Evolutionary conservation across 2,888 invertebrate genomes (phyloP).

Genomic region (Nemotelus pantherinus): DNA sequence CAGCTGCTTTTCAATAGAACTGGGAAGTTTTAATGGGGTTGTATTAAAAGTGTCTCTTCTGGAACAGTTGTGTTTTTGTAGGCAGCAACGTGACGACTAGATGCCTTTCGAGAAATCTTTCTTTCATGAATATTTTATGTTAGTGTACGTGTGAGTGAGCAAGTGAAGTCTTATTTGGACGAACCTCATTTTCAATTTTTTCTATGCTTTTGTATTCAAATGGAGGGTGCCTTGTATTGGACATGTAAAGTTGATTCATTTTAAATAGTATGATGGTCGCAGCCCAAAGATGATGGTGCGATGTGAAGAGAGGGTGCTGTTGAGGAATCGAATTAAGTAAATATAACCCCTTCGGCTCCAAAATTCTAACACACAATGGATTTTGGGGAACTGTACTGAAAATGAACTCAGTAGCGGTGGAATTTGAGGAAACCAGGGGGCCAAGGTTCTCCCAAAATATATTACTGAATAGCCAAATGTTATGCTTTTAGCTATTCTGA

Average conservation of each 20-base stretch:
- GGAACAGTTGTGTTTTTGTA: slow-evolving; percentile 15
- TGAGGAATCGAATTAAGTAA: too few relatives aligned
- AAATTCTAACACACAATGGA: too few relatives aligned
- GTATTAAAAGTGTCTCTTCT: slow-evolving; percentile 22
- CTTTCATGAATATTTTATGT: not conserved
- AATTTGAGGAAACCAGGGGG: too few relatives aligned
- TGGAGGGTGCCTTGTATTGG: not conserved
- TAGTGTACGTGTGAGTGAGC: not conserved
- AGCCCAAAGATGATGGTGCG: too few relatives aligned
- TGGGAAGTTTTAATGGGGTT: slow-evolving; percentile 38
- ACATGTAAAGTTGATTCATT: not conserved
- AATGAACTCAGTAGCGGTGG: too few relatives aligned
- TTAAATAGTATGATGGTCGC: too few relatives aligned
- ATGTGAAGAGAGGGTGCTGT: too few relatives aligned
- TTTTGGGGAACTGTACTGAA: too few relatives aligned
- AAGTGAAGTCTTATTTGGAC: not conserved
- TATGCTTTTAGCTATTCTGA: too few relatives aligned
- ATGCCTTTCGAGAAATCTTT: slow-evolving; percentile 7
- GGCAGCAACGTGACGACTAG: not conserved
- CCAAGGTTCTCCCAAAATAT: too few relatives aligned
- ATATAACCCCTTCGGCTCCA: too few relatives aligned
- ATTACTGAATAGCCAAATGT: too few relatives aligned
- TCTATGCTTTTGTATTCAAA: slow-evolving; percentile 5
- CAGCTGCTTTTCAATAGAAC: not conserved
- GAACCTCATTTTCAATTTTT: slow-evolving; percentile 24